Conservation (phyloP, 1,140 invertebrate genomes). For the Cataglyphis hispanica region DNA sequence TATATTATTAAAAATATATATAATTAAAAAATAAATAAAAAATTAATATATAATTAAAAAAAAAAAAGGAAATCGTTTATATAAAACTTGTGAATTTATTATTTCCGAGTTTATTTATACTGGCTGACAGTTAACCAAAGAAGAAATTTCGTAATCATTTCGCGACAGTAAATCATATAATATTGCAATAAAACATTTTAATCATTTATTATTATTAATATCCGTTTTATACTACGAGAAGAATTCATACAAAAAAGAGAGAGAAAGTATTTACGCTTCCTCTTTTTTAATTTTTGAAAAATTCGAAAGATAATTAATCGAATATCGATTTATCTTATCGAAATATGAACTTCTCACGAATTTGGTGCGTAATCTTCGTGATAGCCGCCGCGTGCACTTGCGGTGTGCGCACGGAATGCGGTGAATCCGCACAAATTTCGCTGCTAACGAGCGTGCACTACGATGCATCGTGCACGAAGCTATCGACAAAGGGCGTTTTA, state of each 20-base stretch:
- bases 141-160: neutral
- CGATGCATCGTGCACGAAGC: conserved; percentile 78
- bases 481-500: conserved; percentile 80
- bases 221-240: neutral
- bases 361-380: conserved; percentile 71
- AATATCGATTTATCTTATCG: neutral
- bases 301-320: neutral
- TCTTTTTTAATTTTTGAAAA: neutral
- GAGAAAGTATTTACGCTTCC: neutral
- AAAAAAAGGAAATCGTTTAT: neutral
- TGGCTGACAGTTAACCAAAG: neutral
- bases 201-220: conserved; percentile 1
- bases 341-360: conserved; percentile 48
- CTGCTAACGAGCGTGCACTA: conserved; percentile 80
- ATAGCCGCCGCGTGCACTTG: conserved; percentile 81
- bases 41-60: conserved; percentile 6
- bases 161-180: neutral
- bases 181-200: neutral
- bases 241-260: neutral
- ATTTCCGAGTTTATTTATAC: neutral
- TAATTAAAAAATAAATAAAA: neutral
- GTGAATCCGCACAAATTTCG: conserved; percentile 76
- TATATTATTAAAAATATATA: conserved; percentile 3
- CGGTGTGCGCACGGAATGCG: conserved; percentile 80
- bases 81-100: neutral